Conservation (phyloP, 2,888 invertebrate species). For the Hypselothyrea guttata region DNA sequence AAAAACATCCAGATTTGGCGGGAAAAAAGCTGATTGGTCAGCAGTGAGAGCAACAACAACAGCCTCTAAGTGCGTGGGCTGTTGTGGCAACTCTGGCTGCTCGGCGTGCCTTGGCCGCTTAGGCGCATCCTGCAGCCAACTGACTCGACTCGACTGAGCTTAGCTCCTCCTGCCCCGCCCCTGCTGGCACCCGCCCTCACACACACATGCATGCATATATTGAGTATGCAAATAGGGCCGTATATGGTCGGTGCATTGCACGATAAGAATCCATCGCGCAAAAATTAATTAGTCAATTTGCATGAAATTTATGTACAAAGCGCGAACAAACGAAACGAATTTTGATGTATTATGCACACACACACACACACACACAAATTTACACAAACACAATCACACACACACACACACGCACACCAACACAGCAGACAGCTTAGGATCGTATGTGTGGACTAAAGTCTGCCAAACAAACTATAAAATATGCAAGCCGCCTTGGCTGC, state of each 20-base stretch:
- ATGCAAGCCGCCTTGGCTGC: too few relatives aligned
- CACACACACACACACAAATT: neutral
- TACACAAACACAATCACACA: conserved; percentile 15
- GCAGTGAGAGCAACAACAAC: neutral
- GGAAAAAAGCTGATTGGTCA: too few relatives aligned
- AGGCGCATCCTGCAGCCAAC: conserved; percentile 38
- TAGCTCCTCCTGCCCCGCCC: neutral
- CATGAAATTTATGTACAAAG: conserved; percentile 76
- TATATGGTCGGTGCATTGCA: conserved; percentile 51
- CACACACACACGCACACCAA: neutral
- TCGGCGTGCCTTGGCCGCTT: conserved; percentile 28
- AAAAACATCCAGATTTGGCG: too few relatives aligned
- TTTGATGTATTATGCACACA: conserved; percentile 50
- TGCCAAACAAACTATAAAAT: too few relatives aligned
- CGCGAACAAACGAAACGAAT: conserved; percentile 72
- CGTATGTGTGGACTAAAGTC: too few relatives aligned
- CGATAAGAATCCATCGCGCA: conserved; percentile 77
- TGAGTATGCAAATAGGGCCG: conserved; percentile 57
- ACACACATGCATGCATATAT: conserved; percentile 1
- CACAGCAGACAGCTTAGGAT: too few relatives aligned
- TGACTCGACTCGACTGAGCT: conserved; percentile 3
- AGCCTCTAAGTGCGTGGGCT: conserved; percentile 50
- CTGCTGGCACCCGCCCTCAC: conserved; percentile 3
- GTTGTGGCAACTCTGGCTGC: conserved; percentile 19
- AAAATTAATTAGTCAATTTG: conserved; percentile 80